Conservation (phyloP, 2,888 invertebrate species). For the Pachymerium ferrugineum region DNA sequence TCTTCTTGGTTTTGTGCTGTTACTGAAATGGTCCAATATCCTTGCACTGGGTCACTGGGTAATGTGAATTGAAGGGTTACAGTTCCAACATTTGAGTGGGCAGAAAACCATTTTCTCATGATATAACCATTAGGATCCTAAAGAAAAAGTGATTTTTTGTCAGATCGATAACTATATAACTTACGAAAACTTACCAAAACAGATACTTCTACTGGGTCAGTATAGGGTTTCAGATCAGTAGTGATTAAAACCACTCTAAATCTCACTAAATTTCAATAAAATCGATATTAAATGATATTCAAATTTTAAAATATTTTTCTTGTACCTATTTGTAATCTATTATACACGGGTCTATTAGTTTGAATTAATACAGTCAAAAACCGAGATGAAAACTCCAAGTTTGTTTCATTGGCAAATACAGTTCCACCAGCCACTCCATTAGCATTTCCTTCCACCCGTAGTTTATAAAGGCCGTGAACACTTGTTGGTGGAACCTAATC, state of each 20-base stretch:
- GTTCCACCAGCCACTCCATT: slow-evolving; percentile 43
- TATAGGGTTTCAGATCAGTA: slow-evolving; percentile 47
- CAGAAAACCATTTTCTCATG: slow-evolving; percentile 39
- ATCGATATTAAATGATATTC: background rate
- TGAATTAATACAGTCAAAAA: slow-evolving; percentile 51
- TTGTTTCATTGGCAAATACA: slow-evolving; percentile 48
- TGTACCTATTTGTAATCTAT: slow-evolving; percentile 35
- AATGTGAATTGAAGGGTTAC: slow-evolving; percentile 21
- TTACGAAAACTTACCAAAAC: slow-evolving; percentile 45
- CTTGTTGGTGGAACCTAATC: slow-evolving; percentile 48
- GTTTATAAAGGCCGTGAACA: slow-evolving; percentile 45
- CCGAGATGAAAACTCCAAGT: slow-evolving; percentile 47
- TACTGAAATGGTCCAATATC: slow-evolving; percentile 19
- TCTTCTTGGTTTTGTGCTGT: slow-evolving; percentile 36
- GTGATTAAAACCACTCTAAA: slow-evolving; percentile 48
- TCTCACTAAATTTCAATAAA: slow-evolving; percentile 41
- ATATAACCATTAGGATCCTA: slow-evolving; percentile 36
- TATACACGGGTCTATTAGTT: slow-evolving; percentile 50
- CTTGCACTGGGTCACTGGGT: slow-evolving; percentile 30
- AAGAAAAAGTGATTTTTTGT: background rate
- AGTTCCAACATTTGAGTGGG: slow-evolving; percentile 37
- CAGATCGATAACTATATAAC: background rate
- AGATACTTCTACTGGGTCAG: slow-evolving; percentile 48
- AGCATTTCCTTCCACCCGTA: slow-evolving; percentile 48
- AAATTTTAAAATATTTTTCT: background rate